phyloP scores from a whole-genome alignment of 2,797 vertebrate genomes.

The Corythornis leucogaster region DNA sequence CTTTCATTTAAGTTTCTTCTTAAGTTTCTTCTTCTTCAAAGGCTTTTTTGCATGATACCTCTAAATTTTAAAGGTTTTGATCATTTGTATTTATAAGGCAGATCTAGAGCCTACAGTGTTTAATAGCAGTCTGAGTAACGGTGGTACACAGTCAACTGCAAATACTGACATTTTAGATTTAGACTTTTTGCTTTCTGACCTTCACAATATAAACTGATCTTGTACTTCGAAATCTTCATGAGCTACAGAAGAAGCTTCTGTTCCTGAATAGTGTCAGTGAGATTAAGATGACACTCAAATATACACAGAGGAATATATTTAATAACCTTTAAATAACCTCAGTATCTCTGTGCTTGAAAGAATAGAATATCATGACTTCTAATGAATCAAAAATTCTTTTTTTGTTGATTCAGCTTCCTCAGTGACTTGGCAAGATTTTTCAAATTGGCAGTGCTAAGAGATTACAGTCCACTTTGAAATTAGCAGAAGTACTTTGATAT shows the following conservation, averaged over 20 bases:
- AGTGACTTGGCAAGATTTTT: conserved; percentile 45
- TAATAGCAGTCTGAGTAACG: background rate
- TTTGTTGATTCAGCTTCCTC: conserved; percentile 66
- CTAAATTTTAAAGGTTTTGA: background rate
- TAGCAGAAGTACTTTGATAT: conserved; percentile 9
- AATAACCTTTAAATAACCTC: conserved; percentile 68
- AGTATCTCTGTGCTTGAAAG: conserved; percentile 46
- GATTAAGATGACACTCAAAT: conserved; percentile 10
- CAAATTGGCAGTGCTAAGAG: conserved; percentile 34
- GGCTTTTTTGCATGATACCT: background rate
- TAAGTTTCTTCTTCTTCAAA: no score
- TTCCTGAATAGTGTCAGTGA: background rate
- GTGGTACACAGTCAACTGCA: background rate
- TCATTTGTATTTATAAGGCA: background rate
- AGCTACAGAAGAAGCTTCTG: background rate
- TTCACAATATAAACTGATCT: conserved; percentile 37
- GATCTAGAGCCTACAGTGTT: background rate
- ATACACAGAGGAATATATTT: conserved; percentile 37
- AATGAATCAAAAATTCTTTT: conserved; percentile 75
- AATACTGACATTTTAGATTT: background rate
- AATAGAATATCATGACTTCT: conserved; percentile 37
- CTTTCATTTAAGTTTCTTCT: background rate
- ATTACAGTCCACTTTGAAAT: conserved; percentile 31
- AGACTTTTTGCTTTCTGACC: background rate
- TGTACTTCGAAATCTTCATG: conserved; percentile 4